Conservation (phyloP, 2,797 vertebrate species). For the Tarsius wallacei region DNA sequence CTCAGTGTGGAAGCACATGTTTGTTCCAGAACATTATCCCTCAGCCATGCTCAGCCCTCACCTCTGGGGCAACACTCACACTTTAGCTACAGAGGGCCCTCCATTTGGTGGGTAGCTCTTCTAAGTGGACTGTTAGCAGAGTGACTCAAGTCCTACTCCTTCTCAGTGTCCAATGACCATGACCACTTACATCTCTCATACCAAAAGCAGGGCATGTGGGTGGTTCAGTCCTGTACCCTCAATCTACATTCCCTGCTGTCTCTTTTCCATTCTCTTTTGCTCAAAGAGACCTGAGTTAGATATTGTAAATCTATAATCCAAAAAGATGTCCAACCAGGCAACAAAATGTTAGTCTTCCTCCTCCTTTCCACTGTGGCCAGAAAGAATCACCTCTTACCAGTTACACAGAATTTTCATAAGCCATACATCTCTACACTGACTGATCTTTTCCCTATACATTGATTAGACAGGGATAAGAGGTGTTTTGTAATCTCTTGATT, state of each 20-base stretch:
- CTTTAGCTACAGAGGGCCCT: accelerated
- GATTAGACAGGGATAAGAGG: background rate
- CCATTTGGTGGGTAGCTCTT: background rate
- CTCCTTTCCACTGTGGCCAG: background rate
- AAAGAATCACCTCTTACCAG: background rate
- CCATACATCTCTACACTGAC: no score
- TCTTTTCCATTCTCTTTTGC: background rate
- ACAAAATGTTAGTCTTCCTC: background rate
- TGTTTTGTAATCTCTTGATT: background rate
- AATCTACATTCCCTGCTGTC: accelerated
- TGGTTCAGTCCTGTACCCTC: background rate
- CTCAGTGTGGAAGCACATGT: background rate
- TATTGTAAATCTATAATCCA: background rate
- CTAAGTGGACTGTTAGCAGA: background rate
- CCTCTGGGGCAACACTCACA: background rate
- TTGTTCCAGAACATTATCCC: background rate
- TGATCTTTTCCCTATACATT: background rate
- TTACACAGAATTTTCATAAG: background rate
- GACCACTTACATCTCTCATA: background rate
- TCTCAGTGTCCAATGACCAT: accelerated
- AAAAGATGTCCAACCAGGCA: background rate
- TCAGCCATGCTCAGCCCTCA: background rate
- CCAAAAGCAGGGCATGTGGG: background rate
- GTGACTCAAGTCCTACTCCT: background rate
- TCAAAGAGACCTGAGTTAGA: background rate